Percentiles rank a stretch among this genome's conserved stretches.
Conservation (phyloP, 1,140 invertebrate genomes). For the Bombus confusus region DNA sequence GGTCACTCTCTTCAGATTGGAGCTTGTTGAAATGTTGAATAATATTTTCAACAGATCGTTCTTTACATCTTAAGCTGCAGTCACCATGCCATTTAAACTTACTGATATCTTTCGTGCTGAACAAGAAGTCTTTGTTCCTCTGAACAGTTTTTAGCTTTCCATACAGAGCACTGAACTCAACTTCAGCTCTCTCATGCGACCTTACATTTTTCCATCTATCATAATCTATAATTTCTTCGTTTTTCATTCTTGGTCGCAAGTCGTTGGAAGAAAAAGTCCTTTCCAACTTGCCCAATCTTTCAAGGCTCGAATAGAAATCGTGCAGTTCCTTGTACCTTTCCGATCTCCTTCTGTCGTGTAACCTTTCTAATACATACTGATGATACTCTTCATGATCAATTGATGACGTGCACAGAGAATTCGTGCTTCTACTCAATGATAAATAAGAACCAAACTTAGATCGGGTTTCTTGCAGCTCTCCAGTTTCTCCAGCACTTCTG, state of each 20-base stretch:
- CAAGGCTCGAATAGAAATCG: slow-evolving; percentile 93
- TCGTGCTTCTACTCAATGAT: slow-evolving; percentile 79
- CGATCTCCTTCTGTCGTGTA: slow-evolving; percentile 89
- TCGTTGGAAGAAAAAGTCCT: slow-evolving; percentile 88
- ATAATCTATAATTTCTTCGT: slow-evolving; percentile 92
- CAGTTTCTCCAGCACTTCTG: slow-evolving; percentile 85
- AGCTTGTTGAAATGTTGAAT: slow-evolving; percentile 87
- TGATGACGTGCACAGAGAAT: slow-evolving; percentile 79
- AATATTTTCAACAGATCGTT: slow-evolving; percentile 94
- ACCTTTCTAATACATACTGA: slow-evolving; percentile 87
- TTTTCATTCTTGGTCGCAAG: slow-evolving; percentile 86
- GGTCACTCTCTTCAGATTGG: slow-evolving; percentile 80
- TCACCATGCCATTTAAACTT: slow-evolving; percentile 90
- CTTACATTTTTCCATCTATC: slow-evolving; percentile 92
- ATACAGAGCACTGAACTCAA: slow-evolving; percentile 91
- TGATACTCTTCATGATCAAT: slow-evolving; percentile 85
- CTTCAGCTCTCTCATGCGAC: slow-evolving; percentile 90
- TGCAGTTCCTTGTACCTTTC: slow-evolving; percentile 93
- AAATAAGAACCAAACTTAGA: slow-evolving; percentile 74
- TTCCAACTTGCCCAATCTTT: slow-evolving; percentile 92
- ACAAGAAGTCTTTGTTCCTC: slow-evolving; percentile 92
- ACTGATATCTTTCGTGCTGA: slow-evolving; percentile 87
- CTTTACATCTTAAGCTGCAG: slow-evolving; percentile 89
- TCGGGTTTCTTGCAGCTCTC: slow-evolving; percentile 60
- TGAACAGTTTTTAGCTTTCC: slow-evolving; percentile 90